phyloP scores from a whole-genome alignment of 2,797 vertebrate genomes.

The Gouania willdenowi region DNA sequence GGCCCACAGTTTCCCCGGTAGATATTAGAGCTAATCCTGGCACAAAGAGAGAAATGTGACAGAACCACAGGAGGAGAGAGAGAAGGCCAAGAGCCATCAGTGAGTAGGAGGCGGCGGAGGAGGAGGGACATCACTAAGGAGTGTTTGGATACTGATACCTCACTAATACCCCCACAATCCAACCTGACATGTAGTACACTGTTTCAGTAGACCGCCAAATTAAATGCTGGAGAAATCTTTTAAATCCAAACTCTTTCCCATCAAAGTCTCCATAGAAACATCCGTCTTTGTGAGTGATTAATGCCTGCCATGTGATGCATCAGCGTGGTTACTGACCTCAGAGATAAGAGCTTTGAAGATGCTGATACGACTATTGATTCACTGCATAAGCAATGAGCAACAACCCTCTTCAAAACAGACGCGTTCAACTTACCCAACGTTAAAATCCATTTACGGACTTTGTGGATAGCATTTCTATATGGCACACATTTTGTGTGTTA shows the following conservation, averaged over 20 bases:
- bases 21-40: conserved; percentile 43
- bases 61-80: not conserved
- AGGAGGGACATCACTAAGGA: conserved; percentile 7
- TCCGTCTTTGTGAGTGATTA: conserved; percentile 18
- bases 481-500: no score
- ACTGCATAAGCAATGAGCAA: no score
- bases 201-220: conserved; percentile 13
- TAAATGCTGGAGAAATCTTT: conserved; percentile 8
- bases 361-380: no score
- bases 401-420: no score
- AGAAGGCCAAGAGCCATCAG: conserved; percentile 5
- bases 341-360: no score
- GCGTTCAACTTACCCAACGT: no score
- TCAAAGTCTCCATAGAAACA: conserved; percentile 10
- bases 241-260: conserved; percentile 12
- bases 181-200: conserved; percentile 7
- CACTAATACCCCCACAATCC: conserved; percentile 43
- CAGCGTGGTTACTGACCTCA: not conserved
- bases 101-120: not conserved
- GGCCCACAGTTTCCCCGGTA: conserved; percentile 9
- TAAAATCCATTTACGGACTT: no score
- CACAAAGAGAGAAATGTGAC: conserved; percentile 3
- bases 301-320: conserved; percentile 4
- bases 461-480: no score
- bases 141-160: conserved; percentile 38